Conservation (phyloP, 2,888 invertebrate genomes). For the Tribolium freemani region DNA sequence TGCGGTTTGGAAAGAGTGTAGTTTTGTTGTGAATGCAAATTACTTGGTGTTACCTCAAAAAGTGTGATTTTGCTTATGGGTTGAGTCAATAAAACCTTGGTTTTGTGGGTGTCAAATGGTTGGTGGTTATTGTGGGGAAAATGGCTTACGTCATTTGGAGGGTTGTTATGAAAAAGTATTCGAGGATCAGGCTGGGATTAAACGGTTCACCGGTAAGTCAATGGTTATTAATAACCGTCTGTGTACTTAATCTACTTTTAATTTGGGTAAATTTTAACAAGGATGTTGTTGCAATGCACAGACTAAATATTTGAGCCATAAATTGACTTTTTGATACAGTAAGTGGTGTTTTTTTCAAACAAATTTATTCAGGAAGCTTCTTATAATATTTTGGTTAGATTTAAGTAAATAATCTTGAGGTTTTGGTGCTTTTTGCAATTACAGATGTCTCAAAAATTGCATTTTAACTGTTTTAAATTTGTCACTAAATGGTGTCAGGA, state of each 20-base stretch:
- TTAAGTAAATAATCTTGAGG: too few species aligned
- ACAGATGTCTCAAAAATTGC: too few species aligned
- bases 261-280: not conserved
- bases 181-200: slow-evolving; percentile 72
- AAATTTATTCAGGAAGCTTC: too few species aligned
- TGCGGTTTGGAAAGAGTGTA: slow-evolving; percentile 15
- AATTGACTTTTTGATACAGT: not conserved
- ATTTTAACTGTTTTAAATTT: too few species aligned
- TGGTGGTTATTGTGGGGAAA: slow-evolving; percentile 45
- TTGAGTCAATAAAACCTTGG: not conserved
- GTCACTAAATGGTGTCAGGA: too few species aligned
- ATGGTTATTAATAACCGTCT: not conserved
- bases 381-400: too few species aligned
- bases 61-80: slow-evolving; percentile 16
- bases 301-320: slow-evolving; percentile 1
- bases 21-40: slow-evolving; percentile 24
- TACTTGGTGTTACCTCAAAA: slow-evolving; percentile 20
- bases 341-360: too few species aligned
- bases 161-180: slow-evolving; percentile 74
- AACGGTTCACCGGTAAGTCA: slow-evolving; percentile 59
- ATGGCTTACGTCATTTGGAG: slow-evolving; percentile 76
- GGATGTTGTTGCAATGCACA: slow-evolving; percentile 1
- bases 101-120: slow-evolving; percentile 33
- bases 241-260: not conserved
- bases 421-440: too few species aligned